Evolutionary conservation across 2,113 vertebrate genomes (phyloP).

Genomic region (Psammodynastes pulverulentus): DNA sequence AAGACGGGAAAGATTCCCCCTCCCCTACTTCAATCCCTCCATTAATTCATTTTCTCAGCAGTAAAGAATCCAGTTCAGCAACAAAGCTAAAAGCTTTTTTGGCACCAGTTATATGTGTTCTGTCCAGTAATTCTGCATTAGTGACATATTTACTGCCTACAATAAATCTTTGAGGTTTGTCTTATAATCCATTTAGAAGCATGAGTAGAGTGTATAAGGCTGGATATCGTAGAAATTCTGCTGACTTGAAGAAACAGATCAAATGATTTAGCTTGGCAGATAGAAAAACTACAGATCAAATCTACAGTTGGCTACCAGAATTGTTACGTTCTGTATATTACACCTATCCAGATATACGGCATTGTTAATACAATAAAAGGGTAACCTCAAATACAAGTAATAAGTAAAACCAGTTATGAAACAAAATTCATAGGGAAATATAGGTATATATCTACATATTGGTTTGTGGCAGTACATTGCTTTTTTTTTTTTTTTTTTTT

Average conservation of each 20-base stretch:
- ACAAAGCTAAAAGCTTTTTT: slow-evolving; percentile 89
- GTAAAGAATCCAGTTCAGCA: slow-evolving; percentile 82
- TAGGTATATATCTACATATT: not conserved
- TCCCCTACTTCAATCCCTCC: slow-evolving; percentile 68
- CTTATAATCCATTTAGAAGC: slow-evolving; percentile 78
- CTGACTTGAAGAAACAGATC: slow-evolving; percentile 75
- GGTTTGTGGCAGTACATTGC: not conserved
- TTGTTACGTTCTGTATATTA: slow-evolving; percentile 58
- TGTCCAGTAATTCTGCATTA: slow-evolving; percentile 82
- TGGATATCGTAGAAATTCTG: slow-evolving; percentile 70
- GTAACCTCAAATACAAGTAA: slow-evolving; percentile 22
- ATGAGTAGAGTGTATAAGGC: slow-evolving; percentile 65
- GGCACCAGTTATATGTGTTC: slow-evolving; percentile 75
- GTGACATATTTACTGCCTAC: slow-evolving; percentile 78
- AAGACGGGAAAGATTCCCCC: slow-evolving; percentile 69
- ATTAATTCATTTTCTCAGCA: slow-evolving; percentile 85
- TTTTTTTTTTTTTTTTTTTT: not conserved
- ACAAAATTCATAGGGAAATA: slow-evolving; percentile 6
- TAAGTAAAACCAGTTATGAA: not conserved
- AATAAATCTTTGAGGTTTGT: slow-evolving; percentile 79
- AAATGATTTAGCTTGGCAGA: slow-evolving; percentile 62
- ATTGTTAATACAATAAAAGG: not conserved
- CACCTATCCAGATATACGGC: slow-evolving; percentile 10
- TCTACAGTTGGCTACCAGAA: slow-evolving; percentile 57
- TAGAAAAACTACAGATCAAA: slow-evolving; percentile 60